These are phyloP conservation scores for Alfaro cultratus DNA, from an alignment of 2,797 vertebrate genomes.

Conservation along the genomic window DNA sequence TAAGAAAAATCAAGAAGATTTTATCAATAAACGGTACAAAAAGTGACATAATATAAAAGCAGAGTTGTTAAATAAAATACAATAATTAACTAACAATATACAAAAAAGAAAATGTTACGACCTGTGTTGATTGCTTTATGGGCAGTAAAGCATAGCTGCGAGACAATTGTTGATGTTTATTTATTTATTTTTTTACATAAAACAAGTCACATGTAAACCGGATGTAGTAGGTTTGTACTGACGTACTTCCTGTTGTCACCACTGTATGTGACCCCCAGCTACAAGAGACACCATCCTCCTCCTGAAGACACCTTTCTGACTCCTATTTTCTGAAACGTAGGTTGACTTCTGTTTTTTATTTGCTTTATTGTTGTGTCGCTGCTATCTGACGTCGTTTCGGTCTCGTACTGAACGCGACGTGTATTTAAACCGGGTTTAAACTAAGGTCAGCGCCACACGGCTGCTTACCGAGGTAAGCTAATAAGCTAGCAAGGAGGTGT, in stretches of 20 bases:
- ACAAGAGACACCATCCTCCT: slow-evolving; percentile 8
- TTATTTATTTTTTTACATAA: neutral
- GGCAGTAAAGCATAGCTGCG: too few relatives aligned
- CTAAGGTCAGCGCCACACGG: slow-evolving; percentile 65
- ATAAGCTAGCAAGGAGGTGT: slow-evolving; percentile 42
- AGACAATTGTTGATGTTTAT: too few relatives aligned
- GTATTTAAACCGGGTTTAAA: slow-evolving; percentile 9
- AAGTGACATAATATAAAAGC: too few relatives aligned
- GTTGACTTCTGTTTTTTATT: slow-evolving; percentile 19
- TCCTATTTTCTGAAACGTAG: slow-evolving; percentile 51
- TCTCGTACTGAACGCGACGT: neutral
- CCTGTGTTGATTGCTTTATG: too few relatives aligned
- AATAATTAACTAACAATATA: too few relatives aligned
- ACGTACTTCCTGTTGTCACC: slow-evolving; percentile 57
- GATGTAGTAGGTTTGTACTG: neutral
- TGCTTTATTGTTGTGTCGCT: neutral
- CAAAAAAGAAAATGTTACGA: too few relatives aligned
- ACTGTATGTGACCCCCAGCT: slow-evolving; percentile 61
- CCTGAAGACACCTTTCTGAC: slow-evolving; percentile 19
- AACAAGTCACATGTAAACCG: neutral
- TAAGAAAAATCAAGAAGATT: too few relatives aligned
- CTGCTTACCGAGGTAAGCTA: slow-evolving; percentile 58
- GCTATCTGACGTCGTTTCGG: accelerated
- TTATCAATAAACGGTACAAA: too few relatives aligned
- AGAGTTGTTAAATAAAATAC: too few relatives aligned